Evolutionary conservation across 2,113 vertebrate species (phyloP).

Genomic region (Phyllostomus discolor): DNA sequence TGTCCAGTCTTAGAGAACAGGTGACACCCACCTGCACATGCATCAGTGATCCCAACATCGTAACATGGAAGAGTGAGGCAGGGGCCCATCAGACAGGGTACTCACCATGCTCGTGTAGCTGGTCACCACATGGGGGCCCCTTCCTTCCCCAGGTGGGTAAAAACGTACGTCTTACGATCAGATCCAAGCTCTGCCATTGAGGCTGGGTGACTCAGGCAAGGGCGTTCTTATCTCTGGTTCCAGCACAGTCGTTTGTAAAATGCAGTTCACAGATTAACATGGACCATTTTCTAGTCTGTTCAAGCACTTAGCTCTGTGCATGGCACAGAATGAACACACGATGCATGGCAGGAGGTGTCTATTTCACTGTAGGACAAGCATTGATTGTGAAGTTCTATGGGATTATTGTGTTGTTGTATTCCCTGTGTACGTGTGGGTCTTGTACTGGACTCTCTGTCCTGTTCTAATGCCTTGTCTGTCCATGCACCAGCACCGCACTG

Average conservation of each 20-base stretch:
- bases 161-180: too few species aligned
- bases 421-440: background rate
- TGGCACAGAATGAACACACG: background rate
- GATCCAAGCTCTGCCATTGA: background rate
- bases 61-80: background rate
- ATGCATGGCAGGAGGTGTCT: background rate
- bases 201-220: background rate
- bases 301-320: background rate
- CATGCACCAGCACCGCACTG: rapidly evolving
- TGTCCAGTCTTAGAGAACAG: background rate
- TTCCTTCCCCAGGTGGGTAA: background rate
- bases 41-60: background rate
- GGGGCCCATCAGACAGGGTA: background rate
- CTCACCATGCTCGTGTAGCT: rapidly evolving
- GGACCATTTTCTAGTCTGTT: background rate
- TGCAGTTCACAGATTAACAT: background rate
- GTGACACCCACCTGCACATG: background rate
- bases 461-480: background rate
- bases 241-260: background rate
- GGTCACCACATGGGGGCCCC: too few species aligned
- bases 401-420: background rate
- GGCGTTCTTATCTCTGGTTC: background rate
- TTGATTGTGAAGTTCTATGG: background rate
- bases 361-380: background rate
- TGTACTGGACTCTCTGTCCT: background rate